Base-by-base conservation (phyloP, 2,888 invertebrate genomes). In the Yponomeuta malinellus region DNA sequence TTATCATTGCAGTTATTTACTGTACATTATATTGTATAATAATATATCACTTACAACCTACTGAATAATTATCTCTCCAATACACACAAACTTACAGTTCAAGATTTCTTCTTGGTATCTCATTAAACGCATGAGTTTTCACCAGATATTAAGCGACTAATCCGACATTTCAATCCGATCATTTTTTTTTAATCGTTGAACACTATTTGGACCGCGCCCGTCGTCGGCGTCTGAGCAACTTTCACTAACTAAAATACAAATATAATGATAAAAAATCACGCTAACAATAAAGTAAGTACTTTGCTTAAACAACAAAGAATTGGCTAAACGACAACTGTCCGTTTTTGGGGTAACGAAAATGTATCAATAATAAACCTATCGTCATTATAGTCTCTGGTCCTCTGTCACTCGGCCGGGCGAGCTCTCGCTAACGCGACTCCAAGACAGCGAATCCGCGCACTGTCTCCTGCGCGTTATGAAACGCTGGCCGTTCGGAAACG, bases 221-320 rank as follows among this genome's bases (percentile, higher is more conserved):
- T 83, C 86, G 83, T 83, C 86, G 82, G 89, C 87, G 89, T 85
- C 89, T 89, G 90, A 90, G 89, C 90, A 90, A 90, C 91, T 91
- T 90, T 90, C 91, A 90, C 91, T 90, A 88, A 90, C 91, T 90
- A 88, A 86, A 79, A 75, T 84, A 87, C 86, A 84, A 68, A 59
- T 68, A 71, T 59, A 85, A 83, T 71, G 63, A 71, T 59, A 90
- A 89, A 63, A 71, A 90, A 89, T 23, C 86, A 84, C 86, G 82
- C 86, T 87, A 67, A 63, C 70, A 88, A 89, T 86, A 85, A 86
- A 85, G 86, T 90, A 90, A 89, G 90, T 90, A 90, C 89, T 86
- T 82, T 78, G 87, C 85, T 85, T 84, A 86, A 81, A 85, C 81
- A 87, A 88, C 85, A 86, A 86, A 84, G 84, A 88, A 88, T 90